Conservation (phyloP, 2,888 invertebrate genomes). For the Dryocosmus kuriphilus region DNA sequence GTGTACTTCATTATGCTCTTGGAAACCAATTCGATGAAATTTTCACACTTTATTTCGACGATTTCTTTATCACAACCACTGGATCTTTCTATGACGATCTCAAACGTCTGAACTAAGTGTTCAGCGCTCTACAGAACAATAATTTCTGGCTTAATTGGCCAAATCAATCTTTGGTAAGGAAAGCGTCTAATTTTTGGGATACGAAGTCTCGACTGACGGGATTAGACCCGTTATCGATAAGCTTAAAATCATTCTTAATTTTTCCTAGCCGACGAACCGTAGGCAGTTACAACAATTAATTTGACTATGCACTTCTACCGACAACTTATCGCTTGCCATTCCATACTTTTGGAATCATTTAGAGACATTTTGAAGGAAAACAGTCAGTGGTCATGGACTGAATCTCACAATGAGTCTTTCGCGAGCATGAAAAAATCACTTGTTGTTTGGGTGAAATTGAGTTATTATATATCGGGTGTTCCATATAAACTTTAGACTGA, state of each 20-base stretch:
- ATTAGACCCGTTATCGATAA: conserved; percentile 44
- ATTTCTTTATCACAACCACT: too few relatives aligned
- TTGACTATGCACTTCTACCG: conserved; percentile 51
- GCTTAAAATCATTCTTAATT: conserved; percentile 56
- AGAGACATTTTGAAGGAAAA: conserved; percentile 31
- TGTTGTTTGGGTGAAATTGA: too few relatives aligned
- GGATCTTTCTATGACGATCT: too few relatives aligned
- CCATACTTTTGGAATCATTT: conserved; percentile 41
- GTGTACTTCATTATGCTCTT: too few relatives aligned
- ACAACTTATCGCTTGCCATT: conserved; percentile 34
- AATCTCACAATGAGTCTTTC: conserved; percentile 42
- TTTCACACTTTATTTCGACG: too few relatives aligned
- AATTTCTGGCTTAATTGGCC: conserved; percentile 59
- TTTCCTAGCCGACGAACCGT: conserved; percentile 57
- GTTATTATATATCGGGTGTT: conserved; percentile 28
- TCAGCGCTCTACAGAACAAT: conserved; percentile 29
- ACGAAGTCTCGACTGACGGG: conserved; percentile 43
- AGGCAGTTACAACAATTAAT: conserved; percentile 60
- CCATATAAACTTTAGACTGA: conserved; percentile 52
- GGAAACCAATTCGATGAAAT: too few relatives aligned
- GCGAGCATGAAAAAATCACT: conserved; percentile 46
- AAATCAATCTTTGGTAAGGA: conserved; percentile 57
- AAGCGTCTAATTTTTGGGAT: conserved; percentile 44
- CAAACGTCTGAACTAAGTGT: too few relatives aligned
- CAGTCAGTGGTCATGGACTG: conserved; percentile 44